Base-by-base conservation (phyloP, 2,113 vertebrate species). In the Mustela nigripes region DNA sequence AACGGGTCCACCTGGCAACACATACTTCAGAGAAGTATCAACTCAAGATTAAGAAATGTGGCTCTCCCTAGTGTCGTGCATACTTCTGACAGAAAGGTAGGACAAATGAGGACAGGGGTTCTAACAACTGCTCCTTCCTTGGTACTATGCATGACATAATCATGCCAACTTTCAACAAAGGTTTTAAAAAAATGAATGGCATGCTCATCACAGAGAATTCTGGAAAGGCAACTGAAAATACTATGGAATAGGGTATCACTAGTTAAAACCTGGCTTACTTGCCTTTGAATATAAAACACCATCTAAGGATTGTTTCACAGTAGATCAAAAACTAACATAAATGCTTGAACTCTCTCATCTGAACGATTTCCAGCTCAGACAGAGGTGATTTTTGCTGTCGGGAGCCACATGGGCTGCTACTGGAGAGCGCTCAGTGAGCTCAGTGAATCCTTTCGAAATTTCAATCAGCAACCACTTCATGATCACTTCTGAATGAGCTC, bases 401-500 rank as follows among this genome's bases (percentile, higher is more conserved):
- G 8, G 48, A 94, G 86, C 92, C 94, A 79, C 97, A 78, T 7
- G 89, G 86, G 91, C 39, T 53, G 81, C 82, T 36, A 81, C 5
- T 28, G 48, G 81, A 93, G 12, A 71, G 71, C 8, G 19, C 83
- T 94, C 85, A n/a, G 18, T 9, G 92, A 48, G 73, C 76, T 79
- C 76, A 50, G 76, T 53, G 28, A 76, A 39, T 69, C 74, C 94
- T 89, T 79, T 76, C 9, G 79, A 96, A 95, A 96, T 76, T 5
- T 81, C 85, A 94, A 36, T 69, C 85, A 39, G 86, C 93, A 45
- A 45, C 62, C 91, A 50, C 92, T 96, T 85, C 71, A 22, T 45
- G 16, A 45, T 33, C 92, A 92, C 83, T 95, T 94, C 95, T 96
- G 83, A 97, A 98, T 69, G 96, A 48, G 60, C 79, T 82, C 87